A percentile compares a stretch with the other conserved stretches of the same genome.
Conservation (phyloP, 92 coral and sea anemone genomes). For the Umimayanthus chanpuru region DNA sequence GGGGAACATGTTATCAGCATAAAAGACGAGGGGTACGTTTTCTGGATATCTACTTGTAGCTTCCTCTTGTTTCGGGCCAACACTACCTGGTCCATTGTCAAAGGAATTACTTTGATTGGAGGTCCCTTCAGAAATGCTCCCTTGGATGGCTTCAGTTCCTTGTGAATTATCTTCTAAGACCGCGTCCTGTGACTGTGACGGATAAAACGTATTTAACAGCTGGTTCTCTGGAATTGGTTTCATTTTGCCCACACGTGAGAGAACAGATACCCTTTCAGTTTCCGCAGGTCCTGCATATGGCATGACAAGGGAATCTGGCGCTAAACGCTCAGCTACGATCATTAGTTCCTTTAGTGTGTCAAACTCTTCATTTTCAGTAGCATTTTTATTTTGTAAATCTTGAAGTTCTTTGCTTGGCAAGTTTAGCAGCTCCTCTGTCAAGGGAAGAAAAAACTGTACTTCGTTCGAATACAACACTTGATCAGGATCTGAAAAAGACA, state of each 20-base stretch:
- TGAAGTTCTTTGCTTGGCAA: not conserved
- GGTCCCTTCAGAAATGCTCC: not conserved
- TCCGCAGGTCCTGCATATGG: constrained; percentile 11
- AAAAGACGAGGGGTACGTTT: not conserved
- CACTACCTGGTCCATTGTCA: not conserved
- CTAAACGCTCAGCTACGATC: constrained; percentile 63
- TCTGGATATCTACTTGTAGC: not conserved
- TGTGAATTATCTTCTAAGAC: not conserved
- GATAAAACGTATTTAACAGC: constrained; percentile 47
- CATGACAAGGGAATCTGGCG: not conserved
- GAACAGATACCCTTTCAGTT: constrained; percentile 26
- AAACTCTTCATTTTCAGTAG: constrained; percentile 10
- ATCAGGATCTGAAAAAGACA: constrained; percentile 50
- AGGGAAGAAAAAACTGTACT: constrained; percentile 75
- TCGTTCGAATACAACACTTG: constrained; percentile 73
- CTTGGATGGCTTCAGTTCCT: not conserved
- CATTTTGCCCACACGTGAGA: constrained; percentile 48
- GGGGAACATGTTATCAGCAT: not conserved
- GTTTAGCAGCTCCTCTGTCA: constrained; percentile 59
- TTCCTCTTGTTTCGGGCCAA: not conserved
- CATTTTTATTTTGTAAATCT: not conserved
- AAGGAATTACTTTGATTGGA: not conserved
- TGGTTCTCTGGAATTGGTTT: constrained; percentile 73
- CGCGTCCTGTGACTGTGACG: not conserved
- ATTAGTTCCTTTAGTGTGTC: constrained; percentile 56